Evolutionary conservation across 1,140 invertebrate genomes (phyloP), one percentile per base, ranked within the genome.

Genomic region (Laodelphax striatellus): DNA sequence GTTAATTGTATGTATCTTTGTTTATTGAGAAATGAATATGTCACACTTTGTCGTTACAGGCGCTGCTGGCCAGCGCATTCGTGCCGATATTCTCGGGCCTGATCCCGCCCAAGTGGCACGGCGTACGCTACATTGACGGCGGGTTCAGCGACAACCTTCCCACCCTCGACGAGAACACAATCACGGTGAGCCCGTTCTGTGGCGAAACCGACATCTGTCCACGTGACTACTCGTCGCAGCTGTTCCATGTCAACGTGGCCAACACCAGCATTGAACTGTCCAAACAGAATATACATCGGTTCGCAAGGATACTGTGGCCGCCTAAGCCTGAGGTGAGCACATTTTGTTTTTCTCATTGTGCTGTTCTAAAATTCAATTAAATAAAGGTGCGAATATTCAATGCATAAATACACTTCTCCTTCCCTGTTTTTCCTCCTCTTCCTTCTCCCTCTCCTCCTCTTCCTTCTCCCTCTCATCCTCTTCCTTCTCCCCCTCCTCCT

Each of bases 161-260:
- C 2, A 85, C 89, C 2, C 72, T 97, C 13, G 92, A 99, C 73
- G 87, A 93, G 70, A 87, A 96, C 69, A 99, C 97, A 0, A 88
- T 99, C 58, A 98, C 95, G 0, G 90, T 99, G 21, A 94, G 90
- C 69, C 97, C 97, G 0, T 99, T 99, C 75, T 92, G 92, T 69
- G 97, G 97, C 0, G 95, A 98, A 73, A 92, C 87, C 70, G 96
- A 99, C 71, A 99, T 99, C 65, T 99, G 97, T 76, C 97, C 97
- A 0, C 79, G 86, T 55, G 96, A 98, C 73, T 77, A 85, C 58
- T 88, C 86, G 59, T 87, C 86, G n/a, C 87, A 90, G 73, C 73
- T 91, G 46, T 90, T 91, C 68, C 87, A 90, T 69, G 85, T 98
- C 9, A 94, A 95, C 71, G 71, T 98, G 63, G 85, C 88, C 9